Percentiles rank a stretch among this genome's conserved stretches.
These are phyloP conservation scores for Poecilia latipinna DNA, from an alignment of 2,113 vertebrate genomes.

Conservation along the genomic window DNA sequence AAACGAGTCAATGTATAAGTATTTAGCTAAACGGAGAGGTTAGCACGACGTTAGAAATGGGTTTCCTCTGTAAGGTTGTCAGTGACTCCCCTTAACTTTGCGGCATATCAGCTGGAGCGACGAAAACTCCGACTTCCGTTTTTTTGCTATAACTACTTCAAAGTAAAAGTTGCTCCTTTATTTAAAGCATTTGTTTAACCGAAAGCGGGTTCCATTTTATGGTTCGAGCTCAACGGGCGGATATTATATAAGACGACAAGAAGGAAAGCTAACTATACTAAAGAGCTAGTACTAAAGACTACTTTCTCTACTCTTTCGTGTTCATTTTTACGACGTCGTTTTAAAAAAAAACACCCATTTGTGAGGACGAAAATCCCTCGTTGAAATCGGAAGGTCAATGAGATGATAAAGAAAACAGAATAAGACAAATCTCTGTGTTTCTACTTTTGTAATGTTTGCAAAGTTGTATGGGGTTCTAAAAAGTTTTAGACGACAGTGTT, in stretches of 20 bases:
- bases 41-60: neutral
- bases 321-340: too few relatives aligned
- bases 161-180: constrained; percentile 38
- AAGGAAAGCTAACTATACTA: too few relatives aligned
- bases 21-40: neutral
- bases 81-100: neutral
- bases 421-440: neutral
- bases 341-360: too few relatives aligned
- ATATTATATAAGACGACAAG: neutral
- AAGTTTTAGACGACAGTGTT: too few relatives aligned
- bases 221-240: too few relatives aligned
- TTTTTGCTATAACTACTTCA: neutral
- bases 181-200: neutral
- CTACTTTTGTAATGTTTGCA: neutral
- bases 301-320: too few relatives aligned
- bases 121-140: constrained; percentile 27
- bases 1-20: neutral
- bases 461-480: too few relatives aligned
- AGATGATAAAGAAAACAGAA: too few relatives aligned
- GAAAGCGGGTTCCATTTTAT: neutral
- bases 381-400: too few relatives aligned
- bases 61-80: neutral
- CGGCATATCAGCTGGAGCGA: rapidly evolving
- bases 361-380: too few relatives aligned
- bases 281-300: too few relatives aligned